Percentiles rank a stretch among this genome's conserved stretches.
Evolutionary conservation across 64 coral and sea anemone genomes (phyloP).

Genomic region (Pachyseris speciosa): DNA sequence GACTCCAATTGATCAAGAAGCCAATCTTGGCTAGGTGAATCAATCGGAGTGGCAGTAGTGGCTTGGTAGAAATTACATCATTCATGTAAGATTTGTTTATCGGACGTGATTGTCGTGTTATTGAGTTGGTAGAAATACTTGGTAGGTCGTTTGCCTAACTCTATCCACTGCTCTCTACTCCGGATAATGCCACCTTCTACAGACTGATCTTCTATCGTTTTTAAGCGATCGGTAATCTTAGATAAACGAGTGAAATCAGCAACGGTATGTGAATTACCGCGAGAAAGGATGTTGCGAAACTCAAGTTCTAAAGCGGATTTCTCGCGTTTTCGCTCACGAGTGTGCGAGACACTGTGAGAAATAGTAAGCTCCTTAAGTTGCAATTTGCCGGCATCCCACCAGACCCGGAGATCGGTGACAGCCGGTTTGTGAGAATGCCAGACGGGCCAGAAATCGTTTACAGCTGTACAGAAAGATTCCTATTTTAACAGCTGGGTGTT

Average conservation of each 20-base stretch:
- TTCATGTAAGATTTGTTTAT: not conserved
- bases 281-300: no score
- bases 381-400: not conserved
- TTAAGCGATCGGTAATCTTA: not conserved
- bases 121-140: constrained; percentile 35
- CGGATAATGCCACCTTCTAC: constrained; percentile 30
- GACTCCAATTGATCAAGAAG: not conserved
- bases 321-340: no score
- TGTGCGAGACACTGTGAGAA: not conserved
- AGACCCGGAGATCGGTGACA: not conserved
- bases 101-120: not conserved
- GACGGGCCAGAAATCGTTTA: not conserved
- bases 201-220: not conserved
- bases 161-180: not conserved
- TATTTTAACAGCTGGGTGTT: not conserved
- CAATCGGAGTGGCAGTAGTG: not conserved
- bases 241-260: not conserved
- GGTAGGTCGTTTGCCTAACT: constrained; percentile 31
- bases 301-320: no score
- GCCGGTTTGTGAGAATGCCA: not conserved
- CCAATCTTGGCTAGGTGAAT: not conserved
- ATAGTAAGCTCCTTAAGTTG: not conserved
- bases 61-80: not conserved
- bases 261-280: not conserved
- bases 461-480: not conserved